A percentile compares a stretch with the other conserved stretches of the same genome.
Conservation (phyloP, 2,113 vertebrate genomes). For the Pseudorectes ferrugineus region DNA sequence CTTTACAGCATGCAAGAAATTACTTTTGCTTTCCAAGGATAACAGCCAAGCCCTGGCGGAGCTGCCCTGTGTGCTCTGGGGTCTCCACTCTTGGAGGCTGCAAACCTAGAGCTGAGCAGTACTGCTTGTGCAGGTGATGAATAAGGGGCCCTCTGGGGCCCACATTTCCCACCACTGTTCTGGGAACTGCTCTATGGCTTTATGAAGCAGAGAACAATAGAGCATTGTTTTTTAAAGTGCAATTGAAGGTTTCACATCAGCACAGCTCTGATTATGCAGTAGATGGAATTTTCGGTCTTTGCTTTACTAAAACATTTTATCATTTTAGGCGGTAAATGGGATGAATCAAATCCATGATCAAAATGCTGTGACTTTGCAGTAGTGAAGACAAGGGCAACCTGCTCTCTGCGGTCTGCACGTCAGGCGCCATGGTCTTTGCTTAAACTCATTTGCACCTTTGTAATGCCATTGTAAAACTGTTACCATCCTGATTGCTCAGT, state of each 20-base stretch:
- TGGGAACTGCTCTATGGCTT: background rate
- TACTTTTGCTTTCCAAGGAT: background rate
- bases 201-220: background rate
- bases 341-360: background rate
- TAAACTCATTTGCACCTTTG: background rate
- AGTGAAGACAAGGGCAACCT: background rate
- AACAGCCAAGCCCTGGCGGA: background rate
- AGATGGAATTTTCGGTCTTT: background rate
- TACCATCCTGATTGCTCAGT: background rate
- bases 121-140: background rate
- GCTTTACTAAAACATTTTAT: background rate
- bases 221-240: background rate
- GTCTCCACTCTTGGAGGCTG: background rate
- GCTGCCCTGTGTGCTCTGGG: background rate
- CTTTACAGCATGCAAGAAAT: background rate
- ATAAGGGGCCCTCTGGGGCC: background rate
- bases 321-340: background rate
- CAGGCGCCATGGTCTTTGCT: background rate
- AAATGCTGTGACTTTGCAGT: background rate
- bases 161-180: background rate
- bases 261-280: background rate
- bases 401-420: accelerated
- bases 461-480: background rate
- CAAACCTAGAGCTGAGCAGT: background rate
- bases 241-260: background rate